Base-by-base conservation (phyloP, 2,797 vertebrate genomes). In the Pterois miles region DNA sequence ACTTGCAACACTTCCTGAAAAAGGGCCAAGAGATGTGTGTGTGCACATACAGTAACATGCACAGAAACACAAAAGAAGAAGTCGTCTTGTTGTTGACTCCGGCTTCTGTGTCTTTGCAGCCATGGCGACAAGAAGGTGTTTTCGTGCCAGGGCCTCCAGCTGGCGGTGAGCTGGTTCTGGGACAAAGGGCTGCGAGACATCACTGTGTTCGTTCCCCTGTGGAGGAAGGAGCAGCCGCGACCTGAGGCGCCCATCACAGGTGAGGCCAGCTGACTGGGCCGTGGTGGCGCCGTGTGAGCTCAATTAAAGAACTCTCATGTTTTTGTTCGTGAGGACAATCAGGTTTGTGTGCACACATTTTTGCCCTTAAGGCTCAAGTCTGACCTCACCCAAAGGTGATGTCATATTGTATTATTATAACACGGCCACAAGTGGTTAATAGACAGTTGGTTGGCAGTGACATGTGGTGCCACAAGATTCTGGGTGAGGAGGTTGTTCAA, bases 91-190 rank as follows among this genome's bases (percentile, higher is more conserved):
- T 46, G 31, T 83, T 80, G 36, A 82, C 60, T 52, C 64, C 58
- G 33, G 18, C 13, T 43, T 89, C 38, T 86, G 68, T 93, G 54
- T 90, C 29, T 36, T 88, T 77, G 40, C 33, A 98, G 97, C 86
- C 97, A 99, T 38, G 97, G 98, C 25, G 96, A 98, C 92, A 98
- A 97, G 89, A 96, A 97, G 89, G 94, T 94, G 54, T 99, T 99
- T 85, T 99, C 97, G 2, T 98, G 98, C 90, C 95, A 95, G 74
- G 98, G 97, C 43, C 96, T 98, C 76, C 96, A 96, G 88, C 95
- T 98, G 84, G 97, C 97, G 0, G 97, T 99, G 81, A 95, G 95
- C 82, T 99, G 98, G 98, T 99, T 99, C 92, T 94, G 94, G 91
- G 93, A 96, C 27, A 95, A 95, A 85, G 97, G 97, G 4, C 94